Evolutionary conservation across 2,113 vertebrate species (phyloP), one percentile per base, ranked within the genome.

Genomic region (Nycticryphes semicollaris): DNA sequence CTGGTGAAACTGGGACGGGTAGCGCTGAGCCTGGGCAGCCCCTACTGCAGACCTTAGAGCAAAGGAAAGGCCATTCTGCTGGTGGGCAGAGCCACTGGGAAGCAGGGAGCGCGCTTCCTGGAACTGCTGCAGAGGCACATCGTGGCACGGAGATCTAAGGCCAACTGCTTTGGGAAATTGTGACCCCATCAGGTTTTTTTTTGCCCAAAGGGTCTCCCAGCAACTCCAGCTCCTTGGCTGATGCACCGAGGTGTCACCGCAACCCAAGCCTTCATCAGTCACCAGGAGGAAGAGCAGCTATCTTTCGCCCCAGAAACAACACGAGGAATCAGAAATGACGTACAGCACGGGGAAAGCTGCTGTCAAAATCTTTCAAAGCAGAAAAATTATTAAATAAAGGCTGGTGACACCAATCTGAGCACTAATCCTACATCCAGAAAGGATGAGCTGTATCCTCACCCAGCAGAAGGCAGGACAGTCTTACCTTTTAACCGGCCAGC

Each of bases 401-500:
- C 51, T 70, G 43, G 5, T 62, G 45, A 70, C 48, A 53, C 12
- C 56, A 60, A 9, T 39, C 51, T 54, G 47, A 84, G 63, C 12
- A 63, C 18, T 35, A 27, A 53, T 31, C 28, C 72, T 43, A n/a
- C 31, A 39, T 4, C 21, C n/a, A 25, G 39, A 70, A 48, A 81
- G 21, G 19, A 12, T 0, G 8, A 87, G 60, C 53, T 69, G 39
- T 18, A 33, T 19, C 25, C 15, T 73, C 6, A 18, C 51, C 14
- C 3, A 1, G 47, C 75, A 80, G 45, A 66, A 76, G 28, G 50
- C 70, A 90, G n/a, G 35, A 37, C 4, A 67, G 12, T 3, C 89
- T 89, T 69, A 99, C 99, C 99, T 97, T 99, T 99, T 47, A 99
- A 90, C 45, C 99, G 97, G 2, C 99, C 99, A 24, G 99, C 96